phyloP scores from a whole-genome alignment of 2,888 invertebrate species.

The Slavum lentiscoides region DNA sequence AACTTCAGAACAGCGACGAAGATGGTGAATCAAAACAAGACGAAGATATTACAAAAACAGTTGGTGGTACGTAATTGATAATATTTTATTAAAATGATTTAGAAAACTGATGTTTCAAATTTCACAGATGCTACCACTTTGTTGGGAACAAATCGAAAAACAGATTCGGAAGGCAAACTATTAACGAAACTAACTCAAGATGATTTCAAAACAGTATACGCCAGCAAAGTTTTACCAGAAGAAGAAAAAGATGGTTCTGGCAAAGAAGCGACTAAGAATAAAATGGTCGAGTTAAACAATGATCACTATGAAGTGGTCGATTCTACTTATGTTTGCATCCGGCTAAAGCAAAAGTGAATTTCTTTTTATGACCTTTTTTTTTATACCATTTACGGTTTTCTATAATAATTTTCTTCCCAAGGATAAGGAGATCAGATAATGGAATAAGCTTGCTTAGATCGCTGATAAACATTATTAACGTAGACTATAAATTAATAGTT shows the following conservation, averaged over 20 bases:
- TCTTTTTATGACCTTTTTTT: background rate
- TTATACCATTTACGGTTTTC: background rate
- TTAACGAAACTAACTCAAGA: background rate
- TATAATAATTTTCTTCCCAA: background rate
- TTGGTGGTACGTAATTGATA: conserved; percentile 31
- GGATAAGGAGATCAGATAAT: conserved; percentile 31
- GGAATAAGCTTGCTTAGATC: conserved; percentile 24
- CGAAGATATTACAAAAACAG: conserved; percentile 34
- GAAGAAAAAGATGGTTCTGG: background rate
- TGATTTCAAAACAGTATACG: conserved; percentile 32
- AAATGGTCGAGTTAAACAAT: conserved; percentile 23
- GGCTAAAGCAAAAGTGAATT: conserved; percentile 73
- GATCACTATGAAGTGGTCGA: conserved; percentile 64
- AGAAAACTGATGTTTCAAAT: background rate
- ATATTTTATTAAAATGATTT: background rate
- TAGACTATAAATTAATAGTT: conserved; percentile 28
- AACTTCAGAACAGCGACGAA: conserved; percentile 30
- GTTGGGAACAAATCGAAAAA: conserved; percentile 43
- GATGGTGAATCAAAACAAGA: background rate
- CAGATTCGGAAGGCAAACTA: background rate
- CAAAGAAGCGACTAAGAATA: conserved; percentile 5
- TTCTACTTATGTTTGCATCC: conserved; percentile 77
- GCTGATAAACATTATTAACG: conserved; percentile 7
- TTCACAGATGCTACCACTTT: conserved; percentile 40
- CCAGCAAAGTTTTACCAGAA: background rate